Percentiles rank a stretch among this genome's conserved stretches.
Evolutionary conservation across 2,113 vertebrate species (phyloP).

Genomic region (Bufo bufo): DNA sequence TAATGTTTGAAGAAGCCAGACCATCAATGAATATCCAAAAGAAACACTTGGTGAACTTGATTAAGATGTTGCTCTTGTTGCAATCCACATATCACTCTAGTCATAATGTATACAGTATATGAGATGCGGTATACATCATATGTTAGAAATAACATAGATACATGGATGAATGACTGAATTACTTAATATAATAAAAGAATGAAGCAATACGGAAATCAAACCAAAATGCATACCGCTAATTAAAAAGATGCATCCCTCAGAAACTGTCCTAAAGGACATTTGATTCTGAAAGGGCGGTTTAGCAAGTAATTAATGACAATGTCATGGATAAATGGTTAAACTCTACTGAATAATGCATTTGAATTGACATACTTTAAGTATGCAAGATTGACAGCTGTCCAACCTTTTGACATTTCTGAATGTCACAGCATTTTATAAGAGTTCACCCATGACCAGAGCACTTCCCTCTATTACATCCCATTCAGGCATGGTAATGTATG

Average conservation of each 20-base stretch:
- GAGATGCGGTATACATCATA: too few species aligned
- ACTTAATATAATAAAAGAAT: neutral
- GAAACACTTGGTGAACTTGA: neutral
- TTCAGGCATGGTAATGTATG: neutral
- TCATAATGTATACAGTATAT: too few species aligned
- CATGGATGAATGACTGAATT: neutral
- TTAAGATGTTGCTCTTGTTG: neutral
- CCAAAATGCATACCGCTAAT: neutral
- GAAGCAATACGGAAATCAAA: neutral
- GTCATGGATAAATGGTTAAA: slow-evolving; percentile 31
- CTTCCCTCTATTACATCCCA: neutral
- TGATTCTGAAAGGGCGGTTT: neutral
- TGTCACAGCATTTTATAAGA: slow-evolving; percentile 34
- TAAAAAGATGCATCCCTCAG: neutral
- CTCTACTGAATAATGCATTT: slow-evolving; percentile 36
- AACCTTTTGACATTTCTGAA: slow-evolving; percentile 31
- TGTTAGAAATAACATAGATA: neutral
- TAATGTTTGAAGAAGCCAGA: neutral
- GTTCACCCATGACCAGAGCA: slow-evolving; percentile 22
- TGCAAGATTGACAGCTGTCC: slow-evolving; percentile 9
- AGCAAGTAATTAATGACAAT: slow-evolving; percentile 1
- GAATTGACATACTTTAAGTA: slow-evolving; percentile 12
- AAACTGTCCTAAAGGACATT: neutral
- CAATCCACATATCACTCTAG: too few species aligned
- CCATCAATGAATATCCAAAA: neutral